Percentiles rank a stretch among this genome's conserved stretches.
Evolutionary conservation across 92 coral and sea anemone genomes (phyloP).

Genomic region (Paragorgia papillata): DNA sequence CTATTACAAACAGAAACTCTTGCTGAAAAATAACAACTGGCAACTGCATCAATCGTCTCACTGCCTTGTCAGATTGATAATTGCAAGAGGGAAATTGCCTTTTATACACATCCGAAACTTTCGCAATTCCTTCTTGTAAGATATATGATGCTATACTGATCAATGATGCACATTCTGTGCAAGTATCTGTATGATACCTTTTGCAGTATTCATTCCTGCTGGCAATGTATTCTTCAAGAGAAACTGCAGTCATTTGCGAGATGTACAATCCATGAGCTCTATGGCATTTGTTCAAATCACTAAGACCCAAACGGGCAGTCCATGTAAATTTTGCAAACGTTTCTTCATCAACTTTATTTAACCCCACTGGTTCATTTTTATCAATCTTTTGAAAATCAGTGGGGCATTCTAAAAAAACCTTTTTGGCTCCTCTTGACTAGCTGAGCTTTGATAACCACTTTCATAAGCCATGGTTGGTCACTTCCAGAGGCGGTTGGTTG

Average conservation of each 20-base stretch:
- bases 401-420: conserved; percentile 52
- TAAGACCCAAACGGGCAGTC: conserved; percentile 30
- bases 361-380: conserved; percentile 27
- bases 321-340: conserved; percentile 28
- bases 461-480: too few relatives aligned
- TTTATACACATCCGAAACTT: conserved; percentile 48
- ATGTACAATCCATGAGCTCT: conserved; percentile 19
- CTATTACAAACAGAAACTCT: conserved; percentile 49
- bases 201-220: conserved; percentile 50
- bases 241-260: conserved; percentile 50
- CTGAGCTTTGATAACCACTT: conserved; percentile 2
- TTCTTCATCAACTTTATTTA: conserved; percentile 12
- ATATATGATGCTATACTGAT: conserved; percentile 45
- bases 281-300: conserved; percentile 32
- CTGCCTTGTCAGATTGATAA: conserved; percentile 64
- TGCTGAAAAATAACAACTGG: conserved; percentile 52
- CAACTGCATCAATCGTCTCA: conserved; percentile 62
- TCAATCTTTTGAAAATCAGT: conserved; percentile 41
- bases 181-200: conserved; percentile 54
- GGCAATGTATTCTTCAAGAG: conserved; percentile 41
- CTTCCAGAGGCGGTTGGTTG: too few relatives aligned
- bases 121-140: conserved; percentile 47
- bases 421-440: conserved; percentile 17
- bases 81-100: conserved; percentile 46
- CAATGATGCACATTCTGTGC: conserved; percentile 53